Evolutionary conservation across 2,113 vertebrate species (phyloP).

Genomic region (Passer montanus): DNA sequence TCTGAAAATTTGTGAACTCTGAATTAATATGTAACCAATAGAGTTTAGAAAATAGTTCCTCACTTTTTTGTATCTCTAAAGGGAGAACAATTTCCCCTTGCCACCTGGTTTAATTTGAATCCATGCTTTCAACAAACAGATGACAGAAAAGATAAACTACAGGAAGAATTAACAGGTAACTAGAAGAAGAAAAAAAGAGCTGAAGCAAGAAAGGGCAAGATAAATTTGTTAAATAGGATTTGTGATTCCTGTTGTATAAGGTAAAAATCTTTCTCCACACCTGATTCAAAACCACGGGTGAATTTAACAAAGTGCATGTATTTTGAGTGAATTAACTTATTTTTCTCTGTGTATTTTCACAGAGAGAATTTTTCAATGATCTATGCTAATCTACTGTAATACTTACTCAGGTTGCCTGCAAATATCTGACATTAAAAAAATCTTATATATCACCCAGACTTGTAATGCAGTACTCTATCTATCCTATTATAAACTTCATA

Average conservation of each 20-base stretch:
- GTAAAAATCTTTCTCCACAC: background rate
- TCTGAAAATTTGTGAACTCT: background rate
- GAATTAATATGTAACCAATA: background rate
- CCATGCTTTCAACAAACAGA: background rate
- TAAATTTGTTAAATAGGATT: background rate
- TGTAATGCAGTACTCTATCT: background rate
- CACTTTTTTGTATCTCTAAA: background rate
- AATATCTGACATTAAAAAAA: background rate
- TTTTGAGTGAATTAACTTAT: background rate
- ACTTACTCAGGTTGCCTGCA: background rate
- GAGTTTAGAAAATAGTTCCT: background rate
- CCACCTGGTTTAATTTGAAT: background rate
- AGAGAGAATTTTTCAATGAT: background rate
- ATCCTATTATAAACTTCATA: constrained; percentile 7
- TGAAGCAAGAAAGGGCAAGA: background rate
- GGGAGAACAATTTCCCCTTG: background rate
- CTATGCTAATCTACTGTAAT: background rate
- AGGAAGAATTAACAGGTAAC: background rate
- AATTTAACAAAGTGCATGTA: background rate
- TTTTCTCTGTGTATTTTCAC: background rate
- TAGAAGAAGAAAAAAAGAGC: background rate
- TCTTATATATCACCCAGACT: constrained; percentile 37
- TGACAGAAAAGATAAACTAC: background rate
- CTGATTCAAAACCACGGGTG: background rate
- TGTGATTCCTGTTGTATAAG: background rate